Conservation (phyloP, 2,888 invertebrate species). For the Andrena hattorfiana region DNA sequence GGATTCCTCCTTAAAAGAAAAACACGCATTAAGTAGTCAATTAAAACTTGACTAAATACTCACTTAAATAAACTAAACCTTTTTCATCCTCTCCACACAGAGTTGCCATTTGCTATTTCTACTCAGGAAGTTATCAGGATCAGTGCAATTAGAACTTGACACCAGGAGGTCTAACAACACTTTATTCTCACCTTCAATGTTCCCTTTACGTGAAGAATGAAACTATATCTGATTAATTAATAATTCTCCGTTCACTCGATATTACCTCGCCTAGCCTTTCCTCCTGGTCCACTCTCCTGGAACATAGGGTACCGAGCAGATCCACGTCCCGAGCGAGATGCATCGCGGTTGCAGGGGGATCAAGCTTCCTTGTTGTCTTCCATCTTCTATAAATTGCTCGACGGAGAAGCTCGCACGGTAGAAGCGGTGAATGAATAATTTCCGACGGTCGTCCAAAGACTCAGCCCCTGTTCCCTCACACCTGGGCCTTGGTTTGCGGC, state of each 20-base stretch:
- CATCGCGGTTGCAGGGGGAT: constrained; percentile 19
- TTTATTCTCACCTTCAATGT: neutral
- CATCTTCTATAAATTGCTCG: constrained; percentile 56
- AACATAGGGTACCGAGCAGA: neutral
- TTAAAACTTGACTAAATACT: too few species aligned
- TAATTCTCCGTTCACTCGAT: neutral
- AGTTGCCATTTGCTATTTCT: too few species aligned
- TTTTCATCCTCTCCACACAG: too few species aligned
- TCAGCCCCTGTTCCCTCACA: constrained; percentile 6
- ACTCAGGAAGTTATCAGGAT: too few species aligned
- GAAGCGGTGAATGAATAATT: constrained; percentile 55
- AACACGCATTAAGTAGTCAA: too few species aligned
- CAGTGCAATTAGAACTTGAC: too few species aligned
- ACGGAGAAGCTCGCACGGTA: constrained; percentile 28
- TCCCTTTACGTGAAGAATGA: neutral
- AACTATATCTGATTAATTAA: neutral
- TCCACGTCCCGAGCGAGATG: neutral
- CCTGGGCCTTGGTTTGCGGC: constrained; percentile 36
- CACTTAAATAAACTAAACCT: too few species aligned
- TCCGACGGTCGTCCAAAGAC: constrained; percentile 30
- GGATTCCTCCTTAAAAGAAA: too few species aligned
- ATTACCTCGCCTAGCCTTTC: neutral
- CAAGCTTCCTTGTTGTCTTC: constrained; percentile 40
- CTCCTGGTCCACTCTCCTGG: neutral
- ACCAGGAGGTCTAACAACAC: too few species aligned